Evolutionary conservation across 2,113 vertebrate species (phyloP), one percentile per base, ranked within the genome.

Genomic region (Rhabdornis inornatus): DNA sequence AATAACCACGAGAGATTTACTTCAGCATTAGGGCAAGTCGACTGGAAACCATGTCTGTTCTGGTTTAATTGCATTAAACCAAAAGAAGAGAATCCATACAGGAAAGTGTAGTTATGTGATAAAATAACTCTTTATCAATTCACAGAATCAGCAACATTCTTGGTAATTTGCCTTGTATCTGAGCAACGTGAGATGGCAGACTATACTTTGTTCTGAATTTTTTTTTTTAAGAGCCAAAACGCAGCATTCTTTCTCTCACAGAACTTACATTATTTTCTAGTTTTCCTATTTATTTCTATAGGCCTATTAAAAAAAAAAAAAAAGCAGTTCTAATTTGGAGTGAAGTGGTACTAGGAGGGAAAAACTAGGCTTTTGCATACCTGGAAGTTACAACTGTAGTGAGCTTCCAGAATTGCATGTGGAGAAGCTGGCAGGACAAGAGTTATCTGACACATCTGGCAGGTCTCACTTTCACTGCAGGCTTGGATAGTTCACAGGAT

Each of bases 81-180:
- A 55, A 56, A 47, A 68, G 61, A 79, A 80, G 27, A 50, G 28
- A 89, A 91, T 92, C 53, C 4, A 40, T 76, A 65, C 37, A 83
- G 70, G 88, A 91, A 96, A 71, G 61, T 50, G 52, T 75, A 92
- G 50, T 42, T 89, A 13, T 84, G 87, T 87, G 77, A 87, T 74
- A 77, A 15, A 90, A 90, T 81, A 87, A 84, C 50, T 84, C 42
- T 76, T 69, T 80, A 83, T 89, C 59, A 87, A 21, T 61, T 89
- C 65, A 71, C 56, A 94, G 60, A 78, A 63, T 86, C 64, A 55
- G 69, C 37, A 84, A 12, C 14, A 40, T 87, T 87, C 84, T 92
- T 78, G 80, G 65, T 75, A 59, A 33, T 70, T 92, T 96, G 56
- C 72, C 64, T 66, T 39, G 52, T 78, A 40, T 68, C 65, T 68